phyloP scores from a whole-genome alignment of 2,113 vertebrate species.

The Vimba vimba region DNA sequence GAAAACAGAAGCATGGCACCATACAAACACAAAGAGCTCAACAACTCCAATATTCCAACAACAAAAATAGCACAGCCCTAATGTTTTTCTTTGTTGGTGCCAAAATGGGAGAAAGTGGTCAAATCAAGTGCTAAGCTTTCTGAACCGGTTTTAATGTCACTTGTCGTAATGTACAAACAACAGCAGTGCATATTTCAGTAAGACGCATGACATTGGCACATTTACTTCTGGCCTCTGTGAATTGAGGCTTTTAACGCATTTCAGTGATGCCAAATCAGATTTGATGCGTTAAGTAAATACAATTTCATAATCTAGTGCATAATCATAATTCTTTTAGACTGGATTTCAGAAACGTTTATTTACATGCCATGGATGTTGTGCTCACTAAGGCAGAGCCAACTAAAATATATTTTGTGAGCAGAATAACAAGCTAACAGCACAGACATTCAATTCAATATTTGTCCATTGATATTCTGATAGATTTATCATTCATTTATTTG shows the following conservation, averaged over 20 bases:
- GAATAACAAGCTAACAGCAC: not conserved
- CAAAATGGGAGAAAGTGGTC: not conserved
- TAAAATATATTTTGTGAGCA: not conserved
- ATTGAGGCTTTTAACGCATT: conserved; percentile 1
- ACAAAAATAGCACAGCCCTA: not conserved
- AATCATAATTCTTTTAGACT: not conserved
- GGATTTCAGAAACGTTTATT: not conserved
- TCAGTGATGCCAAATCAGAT: not conserved
- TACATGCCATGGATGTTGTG: not conserved
- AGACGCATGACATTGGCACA: not conserved
- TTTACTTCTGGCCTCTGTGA: not conserved
- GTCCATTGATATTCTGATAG: not conserved
- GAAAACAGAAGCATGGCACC: not conserved
- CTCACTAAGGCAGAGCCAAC: not conserved
- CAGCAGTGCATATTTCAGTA: not conserved
- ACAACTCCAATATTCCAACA: not conserved
- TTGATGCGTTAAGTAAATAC: not conserved
- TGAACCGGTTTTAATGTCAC: not conserved
- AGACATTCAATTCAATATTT: not conserved
- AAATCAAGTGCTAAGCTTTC: not conserved
- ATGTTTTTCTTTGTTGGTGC: not conserved
- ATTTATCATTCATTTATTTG: not conserved
- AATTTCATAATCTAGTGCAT: not conserved
- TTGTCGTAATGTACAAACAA: not conserved
- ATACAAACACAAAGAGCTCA: not conserved